Base-by-base conservation (phyloP, 2,888 invertebrate species). In the Phengaris arion region DNA sequence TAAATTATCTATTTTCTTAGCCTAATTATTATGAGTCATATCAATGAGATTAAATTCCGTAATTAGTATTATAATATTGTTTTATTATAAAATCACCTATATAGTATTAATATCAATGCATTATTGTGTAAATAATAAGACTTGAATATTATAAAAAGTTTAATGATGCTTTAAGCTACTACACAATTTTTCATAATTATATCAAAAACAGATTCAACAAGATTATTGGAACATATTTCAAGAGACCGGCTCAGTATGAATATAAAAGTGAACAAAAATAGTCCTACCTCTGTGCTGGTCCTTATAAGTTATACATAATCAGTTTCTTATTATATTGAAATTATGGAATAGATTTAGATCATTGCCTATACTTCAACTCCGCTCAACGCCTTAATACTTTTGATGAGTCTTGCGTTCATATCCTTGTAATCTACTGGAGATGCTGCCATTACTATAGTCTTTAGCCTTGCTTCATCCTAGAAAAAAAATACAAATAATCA, bases 391-490 rank as follows among this genome's bases (percentile, higher is more conserved):
- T 96, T 95, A 75, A 98, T 95, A 84, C 96, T 96, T 75, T 95
- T 94, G 35, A 97, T 88, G 74, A 98, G 92, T 84, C 96, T 94
- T 52, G 95, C 90, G 81, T 96, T 97, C 77, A 97, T 97, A 54
- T 96, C 96, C 80, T 95, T 96, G 86, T 95, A 96, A 87, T 98
- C 96, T 0, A 98, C 87, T 0, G 96, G 96, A 12, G 95, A 94
- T 0, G 96, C 95, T 75, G 92, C 94, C 81, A 96, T 92, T 12
- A 96, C 96, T 0, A 96, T 95, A 0, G 96, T 95, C 90, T 97
- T 98, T 79, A 98, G 89, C 68, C 97, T 95, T 55, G 94, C 94
- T 88, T 98, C 98, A 89, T 98, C 98, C 97, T 97, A 89, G 46
- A 93, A 93, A 82, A 78, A 80, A 77, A 77, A 74, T 76, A 35